Evolutionary conservation across 2,888 invertebrate genomes (phyloP), one percentile per base, ranked within the genome.

Genomic region (Tanypteryx hageni): DNA sequence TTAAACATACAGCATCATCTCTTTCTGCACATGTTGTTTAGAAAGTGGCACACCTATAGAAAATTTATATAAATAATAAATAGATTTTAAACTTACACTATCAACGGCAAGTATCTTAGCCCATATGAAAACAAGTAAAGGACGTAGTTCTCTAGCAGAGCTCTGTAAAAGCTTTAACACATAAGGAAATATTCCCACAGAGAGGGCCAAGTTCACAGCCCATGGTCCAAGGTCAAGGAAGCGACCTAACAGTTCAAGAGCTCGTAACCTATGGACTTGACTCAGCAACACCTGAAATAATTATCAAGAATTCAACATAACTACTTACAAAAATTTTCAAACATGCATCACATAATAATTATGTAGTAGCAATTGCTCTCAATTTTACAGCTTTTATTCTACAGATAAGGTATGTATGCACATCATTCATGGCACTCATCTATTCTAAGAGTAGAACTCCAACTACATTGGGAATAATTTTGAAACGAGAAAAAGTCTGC

Each of bases 121-220:
- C 99, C 99, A 99, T 94, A 99, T 99, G 95, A 99, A 99, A 84
- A 99, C 99, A 94, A 99, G 96, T 93, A 99, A 96, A 11, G 99
- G 98, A 92, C 99, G 96, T 93, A 99, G 96, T 95, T 99, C 99
- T 94, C 97, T 96, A 5, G 99, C 99, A 93, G 98, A 98, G 94
- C 99, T 99, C 95, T 99, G 99, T 94, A 99, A 96, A 94, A 99
- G 95, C 95, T 99, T 99, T 92, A 99, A 96, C 94, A 99, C 99
- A 95, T 99, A 99, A 0, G 99, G 99, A 95, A 99, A 99, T 94
- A 99, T 99, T 94, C 99, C 99, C 85, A 99, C 99, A 92, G 98
- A 98, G 56, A 99, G 96, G 92, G 99, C 99, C 93, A 99, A 96
- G 95, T 98, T 98, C 84, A 99, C 99, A 18, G 99, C 99, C 98